Evolutionary conservation across 2,888 invertebrate species (phyloP), one percentile per base, ranked within the genome.

Genomic region (Stomorhina lunata): DNA sequence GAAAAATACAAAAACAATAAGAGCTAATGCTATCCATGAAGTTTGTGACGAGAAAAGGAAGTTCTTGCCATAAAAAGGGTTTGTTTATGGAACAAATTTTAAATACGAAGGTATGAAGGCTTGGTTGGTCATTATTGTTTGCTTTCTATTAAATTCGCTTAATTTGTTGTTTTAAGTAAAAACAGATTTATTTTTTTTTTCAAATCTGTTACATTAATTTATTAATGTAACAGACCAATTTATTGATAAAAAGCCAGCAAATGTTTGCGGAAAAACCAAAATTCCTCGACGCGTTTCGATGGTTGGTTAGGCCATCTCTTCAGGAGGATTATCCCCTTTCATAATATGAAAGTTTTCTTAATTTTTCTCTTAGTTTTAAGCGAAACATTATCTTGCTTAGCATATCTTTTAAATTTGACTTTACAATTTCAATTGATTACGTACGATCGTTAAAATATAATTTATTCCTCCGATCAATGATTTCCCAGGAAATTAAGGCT

Each of bases 31-130:
- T 43, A 68, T 37, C 27, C 50, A 53, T 68, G 15, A 2, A 17
- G 29, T 29, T 76, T 25, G 22, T n/a, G 43, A 20, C 37, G 65
- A 15, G 48, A 72, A 75, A 75, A 69, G 65, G 69, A 69, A 37
- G 61, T 43, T 59, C 9, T 27, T 45, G 45, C 9, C 43, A 5
- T 32, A 37, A 22, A 45, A 40, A 43, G 40, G 20, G 37, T 65
- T 45, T 34, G 65, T 40, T 75, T 1, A n/a, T 17, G 27, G 29
- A 61, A 59, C 12, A 25, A n/a, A n/a, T n/a, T n/a, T n/a, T 32
- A 34, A 22, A 2, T 10, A 25, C 7, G 4, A 17, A 53, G 25
- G 10, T 57, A 6, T 61, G 15, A 55, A 55, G 65, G 29, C 40
- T 75, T 40, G 65, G 45, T 7, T 6, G 20, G 9, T 45, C 27